Base-by-base conservation (phyloP, 92 coral and sea anemone genomes). In the Zoanthus sociatus region DNA sequence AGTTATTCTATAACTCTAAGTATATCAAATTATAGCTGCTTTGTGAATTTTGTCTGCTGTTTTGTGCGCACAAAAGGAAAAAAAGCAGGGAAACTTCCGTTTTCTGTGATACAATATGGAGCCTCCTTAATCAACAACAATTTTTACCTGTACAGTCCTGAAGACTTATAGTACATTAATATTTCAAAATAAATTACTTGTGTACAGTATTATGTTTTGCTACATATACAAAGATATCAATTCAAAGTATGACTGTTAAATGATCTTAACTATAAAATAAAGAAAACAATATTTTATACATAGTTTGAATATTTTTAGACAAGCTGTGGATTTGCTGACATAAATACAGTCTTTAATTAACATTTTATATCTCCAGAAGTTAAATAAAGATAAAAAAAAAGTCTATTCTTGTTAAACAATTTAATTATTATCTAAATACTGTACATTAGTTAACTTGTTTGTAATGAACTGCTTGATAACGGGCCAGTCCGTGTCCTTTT, bases 401-500 rank as follows among this genome's bases (percentile, higher is more conserved):
- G 64, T 20, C n/a, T 63, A 63, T 63, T 45, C 55, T 50, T 44
- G 44, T 64, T 37, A 64, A 50, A 50, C 55, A 3, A 81, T 74
- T 81, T 4, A 48, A 50, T 10, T 15, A 11, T 13, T 81, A 18
- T 66, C 74, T 67, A 37, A 84, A 45, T 78, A 85, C 31, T 69
- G 14, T 33, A 69, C 46, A 76, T 18, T 74, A 77, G 61, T 84
- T 77, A 76, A 73, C 68, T 89, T 45, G 48, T 64, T 47, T 31
- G 67, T 51, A 73, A 63, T 58, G 84, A 51, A 66, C 79, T 73
- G 78, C 75, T 63, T 42, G 84, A 56, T 77, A 81, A 33, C 14
- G 26, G 20, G 51, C 68, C 89, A 42, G 61, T 73, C 47, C 87
- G 84, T 30, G 71, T 93, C 73, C 87, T 83, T 76, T 93, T 93